A percentile compares a stretch with the other conserved stretches of the same genome.
Conservation (phyloP, 2,888 invertebrate genomes). For the Tiliacea citrago region DNA sequence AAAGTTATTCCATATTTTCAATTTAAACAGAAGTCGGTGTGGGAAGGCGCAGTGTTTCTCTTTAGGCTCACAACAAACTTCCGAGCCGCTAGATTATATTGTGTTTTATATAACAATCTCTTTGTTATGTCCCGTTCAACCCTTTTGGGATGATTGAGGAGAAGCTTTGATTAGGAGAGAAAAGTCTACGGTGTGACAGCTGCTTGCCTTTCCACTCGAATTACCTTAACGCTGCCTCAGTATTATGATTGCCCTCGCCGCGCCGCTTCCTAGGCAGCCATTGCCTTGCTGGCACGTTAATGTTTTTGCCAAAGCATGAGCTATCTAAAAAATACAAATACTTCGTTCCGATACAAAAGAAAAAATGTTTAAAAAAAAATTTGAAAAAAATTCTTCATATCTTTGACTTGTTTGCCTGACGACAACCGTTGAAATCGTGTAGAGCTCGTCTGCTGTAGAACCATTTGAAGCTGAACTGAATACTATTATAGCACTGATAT, state of each 20-base stretch:
- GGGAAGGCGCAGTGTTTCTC: constrained; percentile 82
- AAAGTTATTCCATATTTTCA: constrained; percentile 90
- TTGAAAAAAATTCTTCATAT: no score
- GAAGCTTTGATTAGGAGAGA: constrained; percentile 21
- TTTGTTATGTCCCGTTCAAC: constrained; percentile 53
- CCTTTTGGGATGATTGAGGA: constrained; percentile 43
- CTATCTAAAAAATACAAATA: no score
- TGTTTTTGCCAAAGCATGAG: no score
- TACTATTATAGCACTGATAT: not conserved
- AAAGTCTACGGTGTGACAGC: constrained; percentile 38
- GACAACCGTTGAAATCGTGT: no score
- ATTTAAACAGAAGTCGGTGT: constrained; percentile 85
- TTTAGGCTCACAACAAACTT: constrained; percentile 66
- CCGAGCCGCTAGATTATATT: constrained; percentile 51
- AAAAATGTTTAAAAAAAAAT: no score
- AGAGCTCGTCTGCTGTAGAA: no score
- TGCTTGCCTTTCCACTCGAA: constrained; percentile 34
- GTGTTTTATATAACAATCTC: constrained; percentile 53
- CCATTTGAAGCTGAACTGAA: no score
- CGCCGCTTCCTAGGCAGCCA: no score
- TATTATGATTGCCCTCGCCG: no score
- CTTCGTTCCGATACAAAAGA: no score
- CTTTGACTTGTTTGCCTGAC: no score
- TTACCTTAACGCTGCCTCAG: not conserved
- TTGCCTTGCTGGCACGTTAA: no score